Evolutionary conservation across 2,888 invertebrate species (phyloP).

Genomic region (Amiota communis): DNA sequence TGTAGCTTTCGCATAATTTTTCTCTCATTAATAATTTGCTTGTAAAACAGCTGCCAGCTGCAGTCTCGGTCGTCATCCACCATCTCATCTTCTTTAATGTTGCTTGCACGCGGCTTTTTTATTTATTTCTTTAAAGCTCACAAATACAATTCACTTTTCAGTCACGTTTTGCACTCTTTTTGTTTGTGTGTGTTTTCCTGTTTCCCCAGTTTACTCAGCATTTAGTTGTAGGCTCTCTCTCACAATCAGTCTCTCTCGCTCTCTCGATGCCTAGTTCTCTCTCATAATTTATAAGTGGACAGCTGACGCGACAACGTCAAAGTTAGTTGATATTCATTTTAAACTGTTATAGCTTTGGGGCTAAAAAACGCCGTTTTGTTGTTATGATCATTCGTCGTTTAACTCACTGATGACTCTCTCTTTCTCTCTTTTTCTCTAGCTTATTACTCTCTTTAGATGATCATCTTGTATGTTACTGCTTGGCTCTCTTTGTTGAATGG

Average conservation of each 20-base stretch:
- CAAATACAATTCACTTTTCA: conserved; percentile 60
- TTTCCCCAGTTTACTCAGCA: conserved; percentile 39
- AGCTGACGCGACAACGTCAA: conserved; percentile 3
- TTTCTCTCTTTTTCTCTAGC: conserved; percentile 24
- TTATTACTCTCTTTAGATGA: conserved; percentile 8
- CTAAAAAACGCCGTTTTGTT: conserved; percentile 35
- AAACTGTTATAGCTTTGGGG: conserved; percentile 63
- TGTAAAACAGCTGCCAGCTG: conserved; percentile 60
- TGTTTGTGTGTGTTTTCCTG: conserved; percentile 40
- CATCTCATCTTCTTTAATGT: conserved; percentile 25
- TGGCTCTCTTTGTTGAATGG: neutral
- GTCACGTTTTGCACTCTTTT: conserved; percentile 65
- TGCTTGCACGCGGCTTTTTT: neutral
- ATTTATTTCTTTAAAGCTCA: conserved; percentile 40
- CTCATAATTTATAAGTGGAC: conserved; percentile 29
- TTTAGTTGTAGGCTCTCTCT: conserved; percentile 9
- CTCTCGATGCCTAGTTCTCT: conserved; percentile 6
- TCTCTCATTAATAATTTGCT: conserved; percentile 1
- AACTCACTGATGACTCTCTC: conserved; percentile 30
- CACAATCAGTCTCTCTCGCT: no score
- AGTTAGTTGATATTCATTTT: conserved; percentile 32
- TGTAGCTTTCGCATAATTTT: conserved; percentile 22
- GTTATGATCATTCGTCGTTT: conserved; percentile 17
- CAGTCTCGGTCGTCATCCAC: conserved; percentile 38
- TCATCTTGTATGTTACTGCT: neutral